phyloP scores from a whole-genome alignment of 37 sponge, comb jelly and placozoan species.

The Ephydatia muelleri region DNA sequence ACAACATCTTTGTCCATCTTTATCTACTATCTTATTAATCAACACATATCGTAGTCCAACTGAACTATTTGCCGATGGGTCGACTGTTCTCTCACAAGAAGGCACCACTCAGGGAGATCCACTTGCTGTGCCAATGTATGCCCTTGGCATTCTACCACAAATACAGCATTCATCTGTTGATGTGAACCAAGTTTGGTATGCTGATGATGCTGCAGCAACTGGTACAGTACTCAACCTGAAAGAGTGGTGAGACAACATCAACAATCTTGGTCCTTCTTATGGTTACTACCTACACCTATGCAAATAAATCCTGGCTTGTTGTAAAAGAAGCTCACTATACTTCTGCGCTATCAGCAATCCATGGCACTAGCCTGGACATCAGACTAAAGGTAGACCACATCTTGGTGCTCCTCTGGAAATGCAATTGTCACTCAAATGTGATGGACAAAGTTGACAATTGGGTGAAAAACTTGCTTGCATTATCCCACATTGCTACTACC shows the following conservation, averaged over 20 bases:
- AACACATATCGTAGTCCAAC: conserved; percentile 21
- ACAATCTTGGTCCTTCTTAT: no score
- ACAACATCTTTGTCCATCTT: conserved; percentile 13
- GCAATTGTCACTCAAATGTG: no score
- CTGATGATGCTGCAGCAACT: conserved; percentile 36
- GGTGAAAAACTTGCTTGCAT: no score
- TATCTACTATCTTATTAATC: conserved; percentile 5
- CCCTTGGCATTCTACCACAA: conserved; percentile 17
- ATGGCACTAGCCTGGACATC: no score
- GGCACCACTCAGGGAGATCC: conserved; percentile 56
- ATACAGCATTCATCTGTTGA: neutral
- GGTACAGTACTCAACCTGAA: neutral
- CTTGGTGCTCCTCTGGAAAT: no score
- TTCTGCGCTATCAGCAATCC: no score
- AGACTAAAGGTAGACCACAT: no score
- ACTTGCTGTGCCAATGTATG: conserved; percentile 43
- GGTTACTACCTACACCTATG: no score
- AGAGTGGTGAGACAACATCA: conserved; percentile 9
- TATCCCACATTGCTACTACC: no score
- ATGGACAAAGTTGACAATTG: no score
- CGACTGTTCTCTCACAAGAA: conserved; percentile 25
- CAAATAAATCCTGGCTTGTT: no score
- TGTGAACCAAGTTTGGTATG: conserved; percentile 36
- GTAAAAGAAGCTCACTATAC: no score
- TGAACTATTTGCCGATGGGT: conserved; percentile 27